Conservation (phyloP, 2,888 invertebrate genomes). For the Hydropsyche betteni region DNA sequence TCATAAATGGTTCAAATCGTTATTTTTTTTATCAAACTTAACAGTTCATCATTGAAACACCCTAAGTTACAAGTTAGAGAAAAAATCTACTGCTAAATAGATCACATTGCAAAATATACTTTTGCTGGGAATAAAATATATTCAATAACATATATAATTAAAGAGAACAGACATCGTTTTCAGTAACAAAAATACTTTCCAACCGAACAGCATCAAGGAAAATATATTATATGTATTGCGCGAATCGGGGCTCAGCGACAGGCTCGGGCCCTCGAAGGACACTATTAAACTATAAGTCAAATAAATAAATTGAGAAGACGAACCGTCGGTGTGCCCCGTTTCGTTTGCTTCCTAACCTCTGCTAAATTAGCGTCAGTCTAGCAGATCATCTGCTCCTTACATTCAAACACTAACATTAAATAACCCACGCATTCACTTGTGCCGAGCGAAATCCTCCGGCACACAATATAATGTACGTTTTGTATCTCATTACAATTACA, state of each 20-base stretch:
- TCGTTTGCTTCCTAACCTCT: slow-evolving; percentile 60
- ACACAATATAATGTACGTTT: too few species aligned
- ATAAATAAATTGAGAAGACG: slow-evolving; percentile 20
- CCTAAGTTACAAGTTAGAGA: slow-evolving; percentile 31
- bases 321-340: slow-evolving; percentile 52
- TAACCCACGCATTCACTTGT: slow-evolving; percentile 33
- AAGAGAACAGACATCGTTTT: slow-evolving; percentile 64
- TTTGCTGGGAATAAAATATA: slow-evolving; percentile 84
- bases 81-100: slow-evolving; percentile 63
- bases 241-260: neutral
- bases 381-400: slow-evolving; percentile 37
- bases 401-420: slow-evolving; percentile 36
- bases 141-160: slow-evolving; percentile 71
- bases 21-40: slow-evolving; percentile 36
- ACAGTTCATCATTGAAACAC: slow-evolving; percentile 45
- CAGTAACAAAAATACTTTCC: slow-evolving; percentile 51
- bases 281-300: slow-evolving; percentile 21
- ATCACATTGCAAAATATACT: slow-evolving; percentile 78
- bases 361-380: slow-evolving; percentile 60
- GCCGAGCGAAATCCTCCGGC: too few species aligned
- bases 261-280: slow-evolving; percentile 5
- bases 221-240: slow-evolving; percentile 48
- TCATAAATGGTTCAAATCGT: slow-evolving; percentile 30
- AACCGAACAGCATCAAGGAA: slow-evolving; percentile 49
- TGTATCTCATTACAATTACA: too few species aligned